Evolutionary conservation across 1,140 invertebrate genomes (phyloP).

Genomic region (Drosophila suzukii): DNA sequence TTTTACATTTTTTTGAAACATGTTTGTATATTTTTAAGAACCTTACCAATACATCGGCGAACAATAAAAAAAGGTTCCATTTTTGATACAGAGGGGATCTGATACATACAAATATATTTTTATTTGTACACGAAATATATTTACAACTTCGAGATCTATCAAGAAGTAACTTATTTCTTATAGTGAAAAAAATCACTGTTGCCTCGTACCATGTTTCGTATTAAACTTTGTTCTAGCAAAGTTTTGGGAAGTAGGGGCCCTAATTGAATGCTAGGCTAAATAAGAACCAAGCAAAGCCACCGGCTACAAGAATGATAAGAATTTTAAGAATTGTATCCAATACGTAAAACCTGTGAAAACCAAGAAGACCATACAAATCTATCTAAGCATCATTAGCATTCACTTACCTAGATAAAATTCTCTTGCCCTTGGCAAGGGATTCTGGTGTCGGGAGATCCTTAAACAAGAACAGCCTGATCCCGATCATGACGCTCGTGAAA

Average conservation of each 20-base stretch:
- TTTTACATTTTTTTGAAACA: background rate
- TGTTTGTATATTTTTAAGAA: background rate
- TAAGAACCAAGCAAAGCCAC: background rate
- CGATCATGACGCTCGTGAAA: constrained; percentile 86
- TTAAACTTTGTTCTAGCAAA: too few relatives aligned
- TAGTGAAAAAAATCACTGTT: background rate
- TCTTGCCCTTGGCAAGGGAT: constrained; percentile 85
- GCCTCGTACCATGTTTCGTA: background rate
- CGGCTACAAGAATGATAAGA: background rate
- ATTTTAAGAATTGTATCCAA: background rate
- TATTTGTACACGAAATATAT: too few relatives aligned
- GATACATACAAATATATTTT: too few relatives aligned
- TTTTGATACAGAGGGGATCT: background rate
- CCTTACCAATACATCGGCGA: background rate
- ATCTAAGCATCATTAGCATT: too few relatives aligned
- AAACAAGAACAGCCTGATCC: constrained; percentile 88
- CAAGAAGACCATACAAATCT: background rate
- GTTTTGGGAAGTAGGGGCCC: too few relatives aligned
- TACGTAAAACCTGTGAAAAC: constrained; percentile 5
- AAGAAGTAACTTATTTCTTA: background rate
- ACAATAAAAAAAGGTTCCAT: too few relatives aligned
- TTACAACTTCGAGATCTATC: background rate
- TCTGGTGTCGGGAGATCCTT: constrained; percentile 87
- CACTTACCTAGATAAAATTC: constrained; percentile 1
- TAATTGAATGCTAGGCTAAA: background rate